phyloP scores from a whole-genome alignment of 2,797 vertebrate species.

The Pseudocheirus occidentalis region DNA sequence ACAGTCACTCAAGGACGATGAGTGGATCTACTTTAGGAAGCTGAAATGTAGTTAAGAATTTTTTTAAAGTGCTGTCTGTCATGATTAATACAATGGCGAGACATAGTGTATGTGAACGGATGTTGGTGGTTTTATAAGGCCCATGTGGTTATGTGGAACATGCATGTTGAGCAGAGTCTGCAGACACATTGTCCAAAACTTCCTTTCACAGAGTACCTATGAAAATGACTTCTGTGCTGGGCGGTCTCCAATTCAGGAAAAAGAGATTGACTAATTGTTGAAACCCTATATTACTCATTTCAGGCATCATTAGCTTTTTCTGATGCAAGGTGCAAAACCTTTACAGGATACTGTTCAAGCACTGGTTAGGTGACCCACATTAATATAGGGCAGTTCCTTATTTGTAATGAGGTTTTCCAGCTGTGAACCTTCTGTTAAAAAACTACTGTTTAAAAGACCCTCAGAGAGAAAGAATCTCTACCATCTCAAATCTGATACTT shows the following conservation, averaged over 20 bases:
- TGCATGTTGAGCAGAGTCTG: constrained; percentile 42
- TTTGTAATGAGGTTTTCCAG: neutral
- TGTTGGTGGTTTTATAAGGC: constrained; percentile 67
- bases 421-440: constrained; percentile 16
- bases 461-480: constrained; percentile 14
- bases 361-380: constrained; percentile 37
- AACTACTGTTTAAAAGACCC: neutral
- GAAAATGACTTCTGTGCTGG: constrained; percentile 56
- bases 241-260: constrained; percentile 77
- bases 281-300: constrained; percentile 71
- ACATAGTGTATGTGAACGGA: constrained; percentile 63
- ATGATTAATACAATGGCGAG: constrained; percentile 54
- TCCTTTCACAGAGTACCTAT: constrained; percentile 75
- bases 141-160: constrained; percentile 70
- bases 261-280: constrained; percentile 69
- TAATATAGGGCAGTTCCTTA: constrained; percentile 49
- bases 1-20: neutral
- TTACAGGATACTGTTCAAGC: constrained; percentile 49
- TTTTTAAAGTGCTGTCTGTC: constrained; percentile 45
- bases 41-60: neutral
- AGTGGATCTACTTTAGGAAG: neutral
- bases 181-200: constrained; percentile 70
- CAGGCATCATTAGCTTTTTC: constrained; percentile 20
- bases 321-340: constrained; percentile 41
- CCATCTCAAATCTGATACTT: constrained; percentile 15